Conservation (phyloP, 2,888 invertebrate genomes). For the Agrilus mali region DNA sequence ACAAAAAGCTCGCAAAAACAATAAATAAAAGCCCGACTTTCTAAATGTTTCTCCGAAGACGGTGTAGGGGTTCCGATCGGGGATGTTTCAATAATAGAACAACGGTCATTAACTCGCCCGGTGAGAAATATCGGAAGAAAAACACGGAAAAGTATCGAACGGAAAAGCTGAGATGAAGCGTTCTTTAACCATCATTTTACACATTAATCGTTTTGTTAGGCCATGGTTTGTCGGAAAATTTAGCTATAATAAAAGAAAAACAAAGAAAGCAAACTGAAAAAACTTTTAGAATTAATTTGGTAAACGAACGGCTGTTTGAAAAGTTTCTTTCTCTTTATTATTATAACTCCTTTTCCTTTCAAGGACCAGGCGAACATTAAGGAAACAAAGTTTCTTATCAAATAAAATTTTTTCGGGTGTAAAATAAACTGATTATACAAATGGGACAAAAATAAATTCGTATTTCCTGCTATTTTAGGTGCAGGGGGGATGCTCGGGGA, state of each 20-base stretch:
- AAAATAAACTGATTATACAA: not conserved
- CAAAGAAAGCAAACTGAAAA: not conserved
- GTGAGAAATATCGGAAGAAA: too few relatives aligned
- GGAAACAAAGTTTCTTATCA: too few relatives aligned
- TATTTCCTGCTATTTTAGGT: constrained; percentile 29
- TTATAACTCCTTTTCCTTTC: too few relatives aligned
- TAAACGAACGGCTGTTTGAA: not conserved
- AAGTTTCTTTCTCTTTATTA: too few relatives aligned
- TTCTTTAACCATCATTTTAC: too few relatives aligned
- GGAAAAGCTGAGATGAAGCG: too few relatives aligned
- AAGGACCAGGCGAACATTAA: too few relatives aligned
- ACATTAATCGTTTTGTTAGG: not conserved
- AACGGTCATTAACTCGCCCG: too few relatives aligned
- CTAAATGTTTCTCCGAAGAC: not conserved
- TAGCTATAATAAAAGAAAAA: not conserved
- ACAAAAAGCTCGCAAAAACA: constrained; percentile 3
- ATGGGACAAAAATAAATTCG: not conserved
- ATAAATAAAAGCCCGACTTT: not conserved
- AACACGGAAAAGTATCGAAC: too few relatives aligned
- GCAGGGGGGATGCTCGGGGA: constrained; percentile 58
- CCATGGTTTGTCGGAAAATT: not conserved
- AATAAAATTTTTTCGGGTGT: too few relatives aligned
- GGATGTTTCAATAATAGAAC: too few relatives aligned
- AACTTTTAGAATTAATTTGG: not conserved
- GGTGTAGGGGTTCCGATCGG: too few relatives aligned